Conservation (phyloP, 2,113 vertebrate species). For the Eira barbara region DNA sequence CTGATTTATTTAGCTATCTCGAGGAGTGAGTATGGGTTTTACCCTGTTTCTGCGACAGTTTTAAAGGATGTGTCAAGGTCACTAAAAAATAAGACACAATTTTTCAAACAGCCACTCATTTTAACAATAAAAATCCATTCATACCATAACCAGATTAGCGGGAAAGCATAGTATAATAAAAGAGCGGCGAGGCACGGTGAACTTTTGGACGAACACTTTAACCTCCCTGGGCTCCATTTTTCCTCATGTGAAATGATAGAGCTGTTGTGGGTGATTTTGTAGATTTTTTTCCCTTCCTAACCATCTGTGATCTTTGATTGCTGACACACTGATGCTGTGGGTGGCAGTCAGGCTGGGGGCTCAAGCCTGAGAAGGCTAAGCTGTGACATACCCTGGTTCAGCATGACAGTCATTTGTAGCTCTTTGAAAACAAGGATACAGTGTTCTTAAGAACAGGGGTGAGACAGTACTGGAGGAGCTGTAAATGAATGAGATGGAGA, state of each 20-base stretch:
- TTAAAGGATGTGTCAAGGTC: background rate
- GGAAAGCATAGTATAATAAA: background rate
- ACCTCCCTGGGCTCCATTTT: background rate
- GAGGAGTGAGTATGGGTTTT: background rate
- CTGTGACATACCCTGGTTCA: background rate
- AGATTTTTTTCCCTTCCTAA: background rate
- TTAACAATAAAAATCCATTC: background rate
- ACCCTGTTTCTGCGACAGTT: background rate
- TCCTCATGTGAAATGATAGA: background rate
- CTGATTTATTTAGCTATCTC: background rate
- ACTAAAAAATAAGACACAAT: background rate
- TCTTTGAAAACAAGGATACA: background rate
- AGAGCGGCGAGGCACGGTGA: rapidly evolving
- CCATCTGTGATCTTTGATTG: background rate
- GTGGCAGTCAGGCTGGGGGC: background rate
- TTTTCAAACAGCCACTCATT: background rate
- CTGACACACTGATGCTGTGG: background rate
- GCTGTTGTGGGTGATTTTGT: background rate
- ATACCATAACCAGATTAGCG: background rate
- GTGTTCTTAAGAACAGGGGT: background rate
- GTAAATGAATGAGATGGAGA: background rate
- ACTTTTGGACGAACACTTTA: background rate
- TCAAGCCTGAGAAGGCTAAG: background rate
- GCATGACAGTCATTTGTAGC: background rate
- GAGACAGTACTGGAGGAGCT: background rate